Evolutionary conservation across 2,797 vertebrate genomes (phyloP).

Genomic region (Cyclura pinguis): DNA sequence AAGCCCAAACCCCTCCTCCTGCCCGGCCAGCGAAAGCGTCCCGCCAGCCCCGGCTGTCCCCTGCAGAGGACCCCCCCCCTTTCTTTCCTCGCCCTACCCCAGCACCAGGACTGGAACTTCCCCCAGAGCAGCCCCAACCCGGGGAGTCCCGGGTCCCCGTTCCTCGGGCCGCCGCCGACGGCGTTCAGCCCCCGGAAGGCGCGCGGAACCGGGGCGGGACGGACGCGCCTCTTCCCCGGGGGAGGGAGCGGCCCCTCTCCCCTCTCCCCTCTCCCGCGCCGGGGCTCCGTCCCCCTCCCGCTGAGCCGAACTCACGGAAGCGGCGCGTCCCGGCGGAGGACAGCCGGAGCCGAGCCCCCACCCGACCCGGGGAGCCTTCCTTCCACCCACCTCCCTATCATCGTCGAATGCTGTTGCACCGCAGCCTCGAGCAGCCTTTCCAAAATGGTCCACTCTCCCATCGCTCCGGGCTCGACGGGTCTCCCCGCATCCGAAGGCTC

Average conservation of each 20-base stretch:
- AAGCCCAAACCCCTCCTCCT: too few relatives aligned
- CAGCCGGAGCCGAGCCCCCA: neutral
- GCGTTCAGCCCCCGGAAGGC: too few relatives aligned
- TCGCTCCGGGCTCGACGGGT: conserved; percentile 63
- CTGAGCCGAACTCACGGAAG: neutral
- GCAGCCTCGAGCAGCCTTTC: conserved; percentile 92
- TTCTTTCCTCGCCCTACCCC: neutral
- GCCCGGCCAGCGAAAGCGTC: too few relatives aligned
- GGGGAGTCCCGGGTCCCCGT: neutral
- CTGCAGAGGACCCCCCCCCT: neutral
- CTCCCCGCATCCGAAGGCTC: conserved; percentile 46
- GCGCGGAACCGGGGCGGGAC: too few relatives aligned
- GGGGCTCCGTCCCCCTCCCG: too few relatives aligned
- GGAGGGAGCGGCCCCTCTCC: too few relatives aligned
- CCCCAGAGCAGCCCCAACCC: too few relatives aligned
- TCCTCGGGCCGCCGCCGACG: neutral
- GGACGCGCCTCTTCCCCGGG: too few relatives aligned
- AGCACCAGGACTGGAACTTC: neutral
- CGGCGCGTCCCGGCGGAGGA: neutral
- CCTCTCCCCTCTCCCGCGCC: too few relatives aligned
- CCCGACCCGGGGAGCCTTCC: too few relatives aligned
- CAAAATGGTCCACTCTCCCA: conserved; percentile 93
- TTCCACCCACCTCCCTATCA: conserved; percentile 80
- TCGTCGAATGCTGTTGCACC: conserved; percentile 93
- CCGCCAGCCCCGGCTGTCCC: neutral